Conservation (phyloP, 1,140 invertebrate genomes). For the Chrysomallon squamiferum region DNA sequence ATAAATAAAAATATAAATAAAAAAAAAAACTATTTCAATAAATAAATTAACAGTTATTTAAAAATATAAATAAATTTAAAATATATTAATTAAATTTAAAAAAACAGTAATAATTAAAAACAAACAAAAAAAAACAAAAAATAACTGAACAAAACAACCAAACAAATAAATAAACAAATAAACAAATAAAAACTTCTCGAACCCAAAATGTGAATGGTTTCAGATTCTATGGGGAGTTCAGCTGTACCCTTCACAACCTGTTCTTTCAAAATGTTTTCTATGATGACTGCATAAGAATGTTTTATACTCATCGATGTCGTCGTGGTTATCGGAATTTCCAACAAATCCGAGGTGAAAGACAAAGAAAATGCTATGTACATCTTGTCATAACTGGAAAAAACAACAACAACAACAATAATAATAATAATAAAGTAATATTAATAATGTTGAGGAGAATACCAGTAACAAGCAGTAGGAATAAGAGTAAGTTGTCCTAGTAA, state of each 20-base stretch:
- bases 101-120: too few relatives aligned
- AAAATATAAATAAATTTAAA: too few relatives aligned
- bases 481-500: background rate
- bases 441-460: background rate
- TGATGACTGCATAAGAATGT: background rate
- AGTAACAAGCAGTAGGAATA: background rate
- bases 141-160: too few relatives aligned
- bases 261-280: background rate
- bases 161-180: too few relatives aligned
- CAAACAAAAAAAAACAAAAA: too few relatives aligned
- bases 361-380: background rate
- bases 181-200: too few relatives aligned
- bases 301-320: background rate
- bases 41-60: too few relatives aligned
- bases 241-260: background rate
- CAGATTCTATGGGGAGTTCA: background rate
- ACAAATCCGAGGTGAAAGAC: background rate
- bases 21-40: too few relatives aligned
- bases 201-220: constrained; percentile 2
- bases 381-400: background rate
- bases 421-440: background rate
- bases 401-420: background rate
- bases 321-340: background rate
- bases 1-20: too few relatives aligned
- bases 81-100: too few relatives aligned